Conservation (phyloP, 1,140 invertebrate genomes). For the Drosophila burlai region DNA sequence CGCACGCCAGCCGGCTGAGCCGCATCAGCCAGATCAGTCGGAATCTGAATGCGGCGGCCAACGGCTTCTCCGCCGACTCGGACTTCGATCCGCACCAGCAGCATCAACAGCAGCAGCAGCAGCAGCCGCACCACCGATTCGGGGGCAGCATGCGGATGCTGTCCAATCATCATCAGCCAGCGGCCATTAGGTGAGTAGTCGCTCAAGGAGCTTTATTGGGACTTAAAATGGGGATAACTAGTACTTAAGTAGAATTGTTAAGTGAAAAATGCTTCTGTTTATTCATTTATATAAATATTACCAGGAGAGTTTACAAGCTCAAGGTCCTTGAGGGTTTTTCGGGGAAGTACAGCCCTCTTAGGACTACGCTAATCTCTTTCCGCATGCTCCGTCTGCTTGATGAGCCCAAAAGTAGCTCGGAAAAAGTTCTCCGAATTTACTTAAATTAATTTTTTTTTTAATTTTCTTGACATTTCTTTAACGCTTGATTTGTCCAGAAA, state of each 20-base stretch:
- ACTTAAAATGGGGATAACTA: background rate
- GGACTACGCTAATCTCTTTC: background rate
- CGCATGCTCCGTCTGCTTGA: fast-evolving
- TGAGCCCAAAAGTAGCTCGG: too few species aligned
- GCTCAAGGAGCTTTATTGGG: background rate
- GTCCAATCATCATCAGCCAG: constrained; percentile 31
- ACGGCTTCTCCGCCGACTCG: constrained; percentile 15
- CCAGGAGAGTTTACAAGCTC: background rate
- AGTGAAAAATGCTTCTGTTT: too few species aligned
- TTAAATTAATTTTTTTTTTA: too few species aligned
- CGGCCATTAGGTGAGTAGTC: constrained; percentile 60
- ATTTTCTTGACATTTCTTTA: too few species aligned
- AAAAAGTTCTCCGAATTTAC: too few species aligned
- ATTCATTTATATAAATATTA: background rate
- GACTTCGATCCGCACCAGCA: constrained; percentile 26
- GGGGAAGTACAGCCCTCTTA: background rate
- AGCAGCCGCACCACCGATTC: constrained; percentile 43
- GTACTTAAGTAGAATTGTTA: too few species aligned
- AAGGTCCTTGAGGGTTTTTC: background rate
- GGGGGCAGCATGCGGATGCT: constrained; percentile 49
- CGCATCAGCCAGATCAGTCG: constrained; percentile 37
- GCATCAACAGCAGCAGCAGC: constrained; percentile 2
- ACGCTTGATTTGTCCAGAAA: too few species aligned
- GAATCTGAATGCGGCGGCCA: constrained; percentile 7
- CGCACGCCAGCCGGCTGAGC: constrained; percentile 64